Conservation (phyloP, 2,797 vertebrate genomes). For the Gadopsis bispinosus region DNA sequence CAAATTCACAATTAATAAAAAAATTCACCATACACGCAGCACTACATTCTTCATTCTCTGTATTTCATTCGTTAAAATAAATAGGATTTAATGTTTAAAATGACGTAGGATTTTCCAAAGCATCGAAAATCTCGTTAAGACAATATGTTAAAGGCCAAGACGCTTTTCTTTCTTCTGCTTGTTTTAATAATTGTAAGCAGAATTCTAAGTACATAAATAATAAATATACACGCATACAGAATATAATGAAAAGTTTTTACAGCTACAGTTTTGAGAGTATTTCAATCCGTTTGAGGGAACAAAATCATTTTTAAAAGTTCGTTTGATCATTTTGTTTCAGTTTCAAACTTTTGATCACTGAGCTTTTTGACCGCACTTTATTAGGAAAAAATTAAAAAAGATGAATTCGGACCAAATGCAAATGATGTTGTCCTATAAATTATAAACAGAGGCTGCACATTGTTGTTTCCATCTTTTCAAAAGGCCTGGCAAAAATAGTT, state of each 20-base stretch:
- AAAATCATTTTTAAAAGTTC: not conserved
- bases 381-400: not conserved
- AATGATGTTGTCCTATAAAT: not conserved
- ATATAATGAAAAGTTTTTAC: not conserved
- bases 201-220: not conserved
- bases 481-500: too few species aligned
- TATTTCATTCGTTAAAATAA: conserved; percentile 10
- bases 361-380: not conserved
- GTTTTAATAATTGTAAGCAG: not conserved
- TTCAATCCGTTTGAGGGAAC: not conserved
- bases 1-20: not conserved
- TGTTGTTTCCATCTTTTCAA: not conserved
- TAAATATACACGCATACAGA: not conserved
- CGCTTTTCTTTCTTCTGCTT: not conserved
- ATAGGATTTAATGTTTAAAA: not conserved
- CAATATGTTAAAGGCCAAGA: not conserved
- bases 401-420: not conserved
- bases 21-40: not conserved
- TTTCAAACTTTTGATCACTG: not conserved
- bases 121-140: not conserved
- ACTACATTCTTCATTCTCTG: not conserved
- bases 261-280: not conserved
- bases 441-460: not conserved
- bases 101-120: not conserved
- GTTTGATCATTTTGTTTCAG: not conserved